Conservation (phyloP, 1,140 invertebrate species). For the Latrodectus geometricus region DNA sequence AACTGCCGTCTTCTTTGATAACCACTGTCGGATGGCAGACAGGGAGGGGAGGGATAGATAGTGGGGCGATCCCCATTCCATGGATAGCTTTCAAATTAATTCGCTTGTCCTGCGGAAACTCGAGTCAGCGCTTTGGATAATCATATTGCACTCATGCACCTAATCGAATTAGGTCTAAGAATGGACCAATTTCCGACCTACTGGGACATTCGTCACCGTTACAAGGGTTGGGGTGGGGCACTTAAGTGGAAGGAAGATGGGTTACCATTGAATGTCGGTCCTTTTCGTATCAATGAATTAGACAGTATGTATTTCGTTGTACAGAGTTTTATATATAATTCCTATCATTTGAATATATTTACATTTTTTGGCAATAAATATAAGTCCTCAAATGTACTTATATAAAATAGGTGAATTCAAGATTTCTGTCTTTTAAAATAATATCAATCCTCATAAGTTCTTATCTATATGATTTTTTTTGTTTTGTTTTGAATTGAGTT, state of each 20-base stretch:
- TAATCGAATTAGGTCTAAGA: slow-evolving; percentile 58
- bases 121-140: slow-evolving; percentile 57
- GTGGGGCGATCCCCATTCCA: background rate
- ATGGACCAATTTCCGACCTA: slow-evolving; percentile 56
- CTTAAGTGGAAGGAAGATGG: background rate
- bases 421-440: no score
- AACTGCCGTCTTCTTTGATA: no score
- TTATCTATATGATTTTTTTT: no score
- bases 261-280: background rate
- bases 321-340: no score
- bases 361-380: no score
- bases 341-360: no score
- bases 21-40: background rate
- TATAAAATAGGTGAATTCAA: no score
- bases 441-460: no score
- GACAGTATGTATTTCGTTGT: no score
- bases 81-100: slow-evolving; percentile 51
- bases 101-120: slow-evolving; percentile 40
- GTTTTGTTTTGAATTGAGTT: no score
- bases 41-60: background rate
- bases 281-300: background rate
- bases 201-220: slow-evolving; percentile 56
- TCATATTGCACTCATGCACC: slow-evolving; percentile 59
- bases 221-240: background rate
- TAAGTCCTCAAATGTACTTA: no score